A percentile compares a stretch with the other conserved stretches of the same genome.
Evolutionary conservation across 1,140 invertebrate species (phyloP).

Genomic region (Lordiphosa collinella): DNA sequence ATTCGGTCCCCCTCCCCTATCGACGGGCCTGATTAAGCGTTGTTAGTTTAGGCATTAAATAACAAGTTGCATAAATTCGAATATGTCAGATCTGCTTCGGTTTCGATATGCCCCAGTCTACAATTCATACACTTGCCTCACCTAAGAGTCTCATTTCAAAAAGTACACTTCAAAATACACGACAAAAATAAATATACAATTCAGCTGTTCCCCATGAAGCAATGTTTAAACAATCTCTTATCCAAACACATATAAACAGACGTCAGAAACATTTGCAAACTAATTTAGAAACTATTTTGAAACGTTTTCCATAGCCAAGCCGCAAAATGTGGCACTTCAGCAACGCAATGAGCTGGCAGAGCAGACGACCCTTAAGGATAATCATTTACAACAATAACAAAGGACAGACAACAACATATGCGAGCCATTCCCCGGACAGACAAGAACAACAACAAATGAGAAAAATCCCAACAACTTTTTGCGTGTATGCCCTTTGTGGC

Average conservation of each 20-base stretch:
- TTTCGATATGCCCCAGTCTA: too few species aligned
- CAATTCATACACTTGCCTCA: too few species aligned
- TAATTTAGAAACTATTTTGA: slow-evolving; percentile 70
- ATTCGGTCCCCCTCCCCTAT: too few species aligned
- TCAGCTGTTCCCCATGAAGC: too few species aligned
- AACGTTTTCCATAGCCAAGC: slow-evolving; percentile 46
- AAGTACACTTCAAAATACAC: background rate
- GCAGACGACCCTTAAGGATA: slow-evolving; percentile 47
- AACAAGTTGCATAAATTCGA: too few species aligned
- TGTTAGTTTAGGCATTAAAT: too few species aligned
- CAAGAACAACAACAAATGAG: slow-evolving; percentile 23
- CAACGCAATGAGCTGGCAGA: slow-evolving; percentile 53
- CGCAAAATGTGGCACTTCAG: slow-evolving; percentile 48
- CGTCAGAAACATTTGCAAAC: slow-evolving; percentile 66
- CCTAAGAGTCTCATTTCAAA: too few species aligned
- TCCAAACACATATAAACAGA: background rate
- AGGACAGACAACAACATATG: background rate
- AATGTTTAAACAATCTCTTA: too few species aligned
- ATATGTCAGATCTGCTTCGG: too few species aligned
- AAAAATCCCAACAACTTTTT: slow-evolving; percentile 50
- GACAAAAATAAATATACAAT: slow-evolving; percentile 22
- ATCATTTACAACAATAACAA: slow-evolving; percentile 61
- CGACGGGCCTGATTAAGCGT: too few species aligned
- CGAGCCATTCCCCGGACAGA: background rate
- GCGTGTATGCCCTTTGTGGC: slow-evolving; percentile 71